phyloP scores from a whole-genome alignment of 2,888 invertebrate genomes.

The Thalpophila matura region DNA sequence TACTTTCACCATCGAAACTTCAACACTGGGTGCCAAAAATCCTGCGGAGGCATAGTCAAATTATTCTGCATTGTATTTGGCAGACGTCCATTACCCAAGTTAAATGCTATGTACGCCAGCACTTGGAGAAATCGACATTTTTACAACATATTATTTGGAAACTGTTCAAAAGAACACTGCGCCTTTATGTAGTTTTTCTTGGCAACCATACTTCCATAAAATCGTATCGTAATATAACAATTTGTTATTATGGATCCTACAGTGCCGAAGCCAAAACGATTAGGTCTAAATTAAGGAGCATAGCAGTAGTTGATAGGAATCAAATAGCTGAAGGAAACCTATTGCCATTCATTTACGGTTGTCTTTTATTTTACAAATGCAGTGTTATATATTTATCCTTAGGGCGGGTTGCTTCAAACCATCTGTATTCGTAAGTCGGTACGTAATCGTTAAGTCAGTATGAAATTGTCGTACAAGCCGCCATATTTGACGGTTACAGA shows the following conservation, averaged over 20 bases:
- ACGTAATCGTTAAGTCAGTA: no score
- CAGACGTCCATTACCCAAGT: neutral
- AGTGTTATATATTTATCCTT: no score
- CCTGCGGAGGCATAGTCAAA: neutral
- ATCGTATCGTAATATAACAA: neutral
- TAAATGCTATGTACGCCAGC: neutral
- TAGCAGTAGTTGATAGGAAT: no score
- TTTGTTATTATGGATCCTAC: neutral
- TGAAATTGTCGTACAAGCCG: no score
- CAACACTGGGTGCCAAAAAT: no score
- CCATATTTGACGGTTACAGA: no score
- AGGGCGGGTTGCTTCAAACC: no score
- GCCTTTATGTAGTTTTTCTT: slow-evolving; percentile 26
- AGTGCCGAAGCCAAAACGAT: neutral
- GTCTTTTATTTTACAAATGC: no score
- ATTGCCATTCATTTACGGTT: no score
- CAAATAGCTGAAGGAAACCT: neutral
- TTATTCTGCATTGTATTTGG: slow-evolving; percentile 30
- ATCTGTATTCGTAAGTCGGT: no score
- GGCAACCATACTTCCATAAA: slow-evolving; percentile 2
- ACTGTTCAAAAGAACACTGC: slow-evolving; percentile 18
- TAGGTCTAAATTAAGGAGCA: neutral
- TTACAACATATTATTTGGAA: slow-evolving; percentile 28
- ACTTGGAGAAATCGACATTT: slow-evolving; percentile 13
- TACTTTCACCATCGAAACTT: no score